A percentile compares a stretch with the other conserved stretches of the same genome.
Evolutionary conservation across 2,888 invertebrate species (phyloP).

Genomic region (Cosmia pyralina): DNA sequence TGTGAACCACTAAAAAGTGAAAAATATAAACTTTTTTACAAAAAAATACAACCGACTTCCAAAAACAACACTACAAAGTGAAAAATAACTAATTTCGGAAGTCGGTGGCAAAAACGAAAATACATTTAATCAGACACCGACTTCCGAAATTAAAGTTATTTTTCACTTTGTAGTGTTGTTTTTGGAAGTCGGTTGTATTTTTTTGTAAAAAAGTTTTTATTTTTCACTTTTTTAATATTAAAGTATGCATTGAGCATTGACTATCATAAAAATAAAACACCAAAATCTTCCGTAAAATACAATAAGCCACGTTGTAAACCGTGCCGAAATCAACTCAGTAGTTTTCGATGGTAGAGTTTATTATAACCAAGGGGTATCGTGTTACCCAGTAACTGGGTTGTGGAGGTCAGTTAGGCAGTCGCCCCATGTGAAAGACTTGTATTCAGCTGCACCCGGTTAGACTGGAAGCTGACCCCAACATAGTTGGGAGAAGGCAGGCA

Average conservation of each 20-base stretch:
- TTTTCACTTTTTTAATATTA: too few species aligned
- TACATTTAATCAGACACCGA: too few species aligned
- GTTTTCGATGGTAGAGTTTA: neutral
- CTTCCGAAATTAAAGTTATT: too few species aligned
- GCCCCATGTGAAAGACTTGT: neutral
- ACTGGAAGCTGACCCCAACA: neutral
- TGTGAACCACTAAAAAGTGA: too few species aligned
- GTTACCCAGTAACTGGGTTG: neutral
- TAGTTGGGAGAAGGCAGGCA: neutral
- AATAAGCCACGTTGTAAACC: conserved; percentile 6
- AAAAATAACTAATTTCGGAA: too few species aligned
- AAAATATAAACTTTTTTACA: too few species aligned
- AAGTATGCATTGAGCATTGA: neutral
- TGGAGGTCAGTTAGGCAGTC: neutral
- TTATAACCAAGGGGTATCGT: neutral
- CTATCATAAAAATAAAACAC: conserved; percentile 7
- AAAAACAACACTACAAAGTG: too few species aligned
- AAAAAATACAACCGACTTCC: too few species aligned
- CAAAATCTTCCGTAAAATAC: conserved; percentile 12
- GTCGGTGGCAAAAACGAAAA: too few species aligned
- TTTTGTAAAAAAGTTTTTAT: too few species aligned
- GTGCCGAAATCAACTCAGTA: conserved; percentile 20
- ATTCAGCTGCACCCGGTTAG: neutral
- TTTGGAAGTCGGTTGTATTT: too few species aligned
- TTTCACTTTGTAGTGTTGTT: too few species aligned